These are phyloP conservation scores for Apocrypta bakeri DNA, from an alignment of 1,140 invertebrate species.

Conservation along the genomic window DNA sequence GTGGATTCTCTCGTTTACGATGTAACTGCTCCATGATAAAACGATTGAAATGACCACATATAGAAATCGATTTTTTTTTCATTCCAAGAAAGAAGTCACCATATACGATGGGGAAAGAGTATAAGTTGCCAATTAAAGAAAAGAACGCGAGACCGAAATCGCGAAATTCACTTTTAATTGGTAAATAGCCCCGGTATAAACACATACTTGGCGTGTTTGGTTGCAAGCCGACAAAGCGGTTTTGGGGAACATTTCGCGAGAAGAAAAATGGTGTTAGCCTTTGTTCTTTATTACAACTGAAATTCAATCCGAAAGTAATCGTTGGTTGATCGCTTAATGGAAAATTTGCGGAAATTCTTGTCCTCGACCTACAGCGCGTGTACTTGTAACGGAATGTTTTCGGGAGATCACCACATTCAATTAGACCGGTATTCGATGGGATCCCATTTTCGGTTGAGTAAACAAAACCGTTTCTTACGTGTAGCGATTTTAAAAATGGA, in stretches of 20 bases:
- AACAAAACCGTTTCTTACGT: too few relatives aligned
- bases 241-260: not conserved
- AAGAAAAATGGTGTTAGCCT: not conserved
- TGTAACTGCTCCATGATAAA: slow-evolving; percentile 4
- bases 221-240: not conserved
- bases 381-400: too few relatives aligned
- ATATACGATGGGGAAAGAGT: not conserved
- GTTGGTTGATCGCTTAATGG: too few relatives aligned
- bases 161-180: slow-evolving; percentile 31
- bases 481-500: too few relatives aligned
- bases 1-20: slow-evolving; percentile 15
- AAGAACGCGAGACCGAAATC: not conserved
- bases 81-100: not conserved
- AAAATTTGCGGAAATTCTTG: too few relatives aligned
- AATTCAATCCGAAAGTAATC: not conserved
- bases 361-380: too few relatives aligned
- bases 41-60: not conserved
- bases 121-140: not conserved
- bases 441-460: too few relatives aligned
- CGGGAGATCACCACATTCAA: too few relatives aligned
- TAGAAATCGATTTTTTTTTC: not conserved
- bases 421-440: too few relatives aligned
- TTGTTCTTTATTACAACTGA: not conserved
- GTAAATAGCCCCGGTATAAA: slow-evolving; percentile 11
- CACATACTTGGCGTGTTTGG: not conserved